Evolutionary conservation across 2,113 vertebrate genomes (phyloP).

Genomic region (Carassius carassius): DNA sequence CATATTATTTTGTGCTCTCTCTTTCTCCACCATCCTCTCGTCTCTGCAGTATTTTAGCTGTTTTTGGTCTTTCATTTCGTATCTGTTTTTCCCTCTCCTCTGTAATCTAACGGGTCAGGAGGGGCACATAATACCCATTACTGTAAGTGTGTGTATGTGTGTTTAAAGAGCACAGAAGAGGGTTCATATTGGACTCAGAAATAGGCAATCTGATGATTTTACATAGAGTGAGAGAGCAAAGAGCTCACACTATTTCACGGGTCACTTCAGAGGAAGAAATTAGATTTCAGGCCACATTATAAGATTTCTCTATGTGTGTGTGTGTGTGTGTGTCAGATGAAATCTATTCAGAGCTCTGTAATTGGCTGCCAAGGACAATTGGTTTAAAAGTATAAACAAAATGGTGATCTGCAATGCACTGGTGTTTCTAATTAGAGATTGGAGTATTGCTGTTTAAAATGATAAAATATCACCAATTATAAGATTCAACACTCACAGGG

Average conservation of each 20-base stretch:
- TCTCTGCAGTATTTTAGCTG: neutral
- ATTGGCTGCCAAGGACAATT: slow-evolving; percentile 34
- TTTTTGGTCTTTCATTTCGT: slow-evolving; percentile 31
- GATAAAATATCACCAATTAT: slow-evolving; percentile 1
- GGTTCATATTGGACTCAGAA: slow-evolving; percentile 70
- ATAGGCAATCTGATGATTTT: slow-evolving; percentile 72
- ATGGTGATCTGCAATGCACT: neutral
- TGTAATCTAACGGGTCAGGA: slow-evolving; percentile 45
- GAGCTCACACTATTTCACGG: slow-evolving; percentile 74
- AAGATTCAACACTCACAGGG: neutral
- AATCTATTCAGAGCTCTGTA: slow-evolving; percentile 25
- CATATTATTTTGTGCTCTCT: neutral
- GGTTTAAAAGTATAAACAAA: slow-evolving; percentile 19
- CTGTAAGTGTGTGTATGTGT: slow-evolving; percentile 46
- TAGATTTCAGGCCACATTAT: slow-evolving; percentile 68
- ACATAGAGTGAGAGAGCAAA: slow-evolving; percentile 66
- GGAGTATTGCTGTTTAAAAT: neutral
- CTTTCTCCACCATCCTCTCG: neutral
- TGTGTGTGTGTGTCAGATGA: neutral
- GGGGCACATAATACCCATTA: slow-evolving; percentile 22
- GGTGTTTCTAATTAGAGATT: slow-evolving; percentile 21
- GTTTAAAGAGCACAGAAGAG: slow-evolving; percentile 59
- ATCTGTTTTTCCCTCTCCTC: slow-evolving; percentile 42
- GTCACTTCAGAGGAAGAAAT: slow-evolving; percentile 75
- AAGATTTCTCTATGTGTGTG: slow-evolving; percentile 54